Percentiles rank a stretch among this genome's conserved stretches.
Conservation (phyloP, 2,113 vertebrate species). For the Dicentrarchus labrax region DNA sequence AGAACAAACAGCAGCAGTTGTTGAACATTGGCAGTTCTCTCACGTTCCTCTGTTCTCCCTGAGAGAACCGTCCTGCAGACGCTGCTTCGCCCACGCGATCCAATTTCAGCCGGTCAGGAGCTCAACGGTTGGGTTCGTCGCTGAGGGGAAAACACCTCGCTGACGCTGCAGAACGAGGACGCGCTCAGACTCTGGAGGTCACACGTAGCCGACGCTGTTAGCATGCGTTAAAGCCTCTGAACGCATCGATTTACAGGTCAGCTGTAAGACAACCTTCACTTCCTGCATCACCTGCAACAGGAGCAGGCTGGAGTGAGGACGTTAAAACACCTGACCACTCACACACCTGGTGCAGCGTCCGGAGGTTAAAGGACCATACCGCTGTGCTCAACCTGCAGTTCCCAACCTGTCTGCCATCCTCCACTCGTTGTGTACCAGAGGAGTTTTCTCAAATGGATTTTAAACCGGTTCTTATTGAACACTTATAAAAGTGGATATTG, state of each 20-base stretch:
- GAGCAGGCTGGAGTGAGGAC: background rate
- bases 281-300: background rate
- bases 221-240: background rate
- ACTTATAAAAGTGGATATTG: too few species aligned
- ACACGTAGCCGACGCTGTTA: background rate
- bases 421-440: too few species aligned
- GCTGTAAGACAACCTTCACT: background rate
- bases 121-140: constrained; percentile 15
- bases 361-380: background rate
- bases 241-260: background rate
- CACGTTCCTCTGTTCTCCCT: constrained; percentile 16
- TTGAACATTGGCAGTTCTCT: constrained; percentile 25
- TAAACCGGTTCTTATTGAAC: too few species aligned
- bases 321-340: background rate
- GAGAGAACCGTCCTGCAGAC: background rate
- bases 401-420: too few species aligned
- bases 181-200: background rate
- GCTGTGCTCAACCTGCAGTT: background rate
- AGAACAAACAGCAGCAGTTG: background rate
- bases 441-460: too few species aligned
- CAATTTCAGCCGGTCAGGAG: constrained; percentile 48
- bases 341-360: background rate
- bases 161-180: constrained; percentile 1
- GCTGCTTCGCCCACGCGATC: background rate
- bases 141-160: background rate